A percentile compares a stretch with the other conserved stretches of the same genome.
Conservation (phyloP, 2,797 vertebrate species). For the Gobionotothen gibberifrons region DNA sequence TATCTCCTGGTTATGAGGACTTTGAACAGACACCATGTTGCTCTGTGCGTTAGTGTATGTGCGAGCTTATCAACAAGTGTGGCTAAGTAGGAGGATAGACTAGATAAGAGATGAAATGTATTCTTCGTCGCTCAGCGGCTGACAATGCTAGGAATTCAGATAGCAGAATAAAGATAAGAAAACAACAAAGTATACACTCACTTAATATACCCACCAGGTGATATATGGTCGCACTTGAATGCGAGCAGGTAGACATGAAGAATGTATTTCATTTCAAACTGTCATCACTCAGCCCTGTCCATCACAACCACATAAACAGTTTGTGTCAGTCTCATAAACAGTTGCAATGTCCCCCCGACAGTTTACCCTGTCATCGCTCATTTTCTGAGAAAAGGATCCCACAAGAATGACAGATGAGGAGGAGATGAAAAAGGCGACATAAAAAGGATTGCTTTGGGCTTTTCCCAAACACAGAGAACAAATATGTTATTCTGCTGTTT, state of each 20-base stretch:
- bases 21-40: slow-evolving; percentile 51
- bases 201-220: slow-evolving; percentile 27
- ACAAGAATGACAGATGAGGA: slow-evolving; percentile 72
- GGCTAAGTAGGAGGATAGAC: slow-evolving; percentile 59
- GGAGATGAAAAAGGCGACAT: slow-evolving; percentile 69
- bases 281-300: slow-evolving; percentile 65
- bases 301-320: slow-evolving; percentile 68
- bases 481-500: slow-evolving; percentile 67
- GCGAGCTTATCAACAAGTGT: slow-evolving; percentile 87
- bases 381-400: slow-evolving; percentile 67
- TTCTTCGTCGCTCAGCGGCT: slow-evolving; percentile 20
- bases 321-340: slow-evolving; percentile 74
- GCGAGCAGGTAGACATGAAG: slow-evolving; percentile 56
- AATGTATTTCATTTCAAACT: slow-evolving; percentile 60
- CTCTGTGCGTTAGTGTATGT: slow-evolving; percentile 26
- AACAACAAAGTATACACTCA: background rate
- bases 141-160: slow-evolving; percentile 17
- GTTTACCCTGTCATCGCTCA: slow-evolving; percentile 72
- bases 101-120: slow-evolving; percentile 25
- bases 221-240: slow-evolving; percentile 32
- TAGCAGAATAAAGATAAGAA: slow-evolving; percentile 5
- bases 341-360: slow-evolving; percentile 59
- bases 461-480: slow-evolving; percentile 63
- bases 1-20: slow-evolving; percentile 65
- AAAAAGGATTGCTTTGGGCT: slow-evolving; percentile 64